Conservation (phyloP, 1,140 invertebrate species). For the Odontomachus brunneus region DNA sequence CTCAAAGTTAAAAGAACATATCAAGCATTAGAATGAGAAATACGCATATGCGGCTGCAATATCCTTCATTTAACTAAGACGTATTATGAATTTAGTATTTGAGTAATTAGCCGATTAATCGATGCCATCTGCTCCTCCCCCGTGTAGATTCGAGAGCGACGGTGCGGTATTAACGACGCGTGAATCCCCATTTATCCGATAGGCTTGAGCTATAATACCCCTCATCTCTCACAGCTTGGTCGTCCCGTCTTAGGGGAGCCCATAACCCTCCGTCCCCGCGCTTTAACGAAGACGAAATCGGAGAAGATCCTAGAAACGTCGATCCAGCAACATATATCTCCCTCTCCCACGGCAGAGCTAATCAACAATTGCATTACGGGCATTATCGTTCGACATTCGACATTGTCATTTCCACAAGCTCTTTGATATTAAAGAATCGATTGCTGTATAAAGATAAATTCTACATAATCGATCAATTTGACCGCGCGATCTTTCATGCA, state of each 20-base stretch:
- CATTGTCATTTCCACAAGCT: background rate
- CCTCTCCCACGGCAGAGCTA: background rate
- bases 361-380: background rate
- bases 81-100: constrained; percentile 62
- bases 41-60: background rate
- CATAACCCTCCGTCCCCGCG: constrained; percentile 4
- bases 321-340: constrained; percentile 16
- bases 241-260: constrained; percentile 39
- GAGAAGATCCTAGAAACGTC: constrained; percentile 10
- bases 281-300: constrained; percentile 50
- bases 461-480: background rate
- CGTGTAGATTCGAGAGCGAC: constrained; percentile 47
- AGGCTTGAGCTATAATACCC: constrained; percentile 62
- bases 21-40: background rate
- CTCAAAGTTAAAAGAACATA: background rate
- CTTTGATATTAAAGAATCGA: background rate
- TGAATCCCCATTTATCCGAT: constrained; percentile 72
- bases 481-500: background rate
- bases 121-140: constrained; percentile 52
- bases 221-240: constrained; percentile 52
- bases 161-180: constrained; percentile 68
- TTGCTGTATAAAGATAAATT: background rate
- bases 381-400: no score
- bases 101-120: constrained; percentile 74
- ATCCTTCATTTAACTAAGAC: constrained; percentile 25